These are phyloP conservation scores for Bombyx huttoni DNA, from an alignment of 2,888 invertebrate genomes.

Conservation along the genomic window DNA sequence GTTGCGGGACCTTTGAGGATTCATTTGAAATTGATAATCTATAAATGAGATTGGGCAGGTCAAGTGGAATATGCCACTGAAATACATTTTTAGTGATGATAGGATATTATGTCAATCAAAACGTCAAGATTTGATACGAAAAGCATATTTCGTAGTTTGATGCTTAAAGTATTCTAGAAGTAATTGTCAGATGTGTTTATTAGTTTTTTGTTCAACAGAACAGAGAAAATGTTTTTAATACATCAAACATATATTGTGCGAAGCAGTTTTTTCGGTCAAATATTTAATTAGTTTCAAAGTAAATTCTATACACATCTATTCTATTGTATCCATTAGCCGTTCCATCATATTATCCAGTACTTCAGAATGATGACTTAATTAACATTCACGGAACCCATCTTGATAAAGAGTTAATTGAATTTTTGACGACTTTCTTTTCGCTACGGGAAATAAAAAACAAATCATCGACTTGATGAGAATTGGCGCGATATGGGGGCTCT, in stretches of 20 bases:
- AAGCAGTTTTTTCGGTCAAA: too few species aligned
- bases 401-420: conserved; percentile 42
- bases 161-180: conserved; percentile 29
- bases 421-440: conserved; percentile 39
- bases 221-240: too few species aligned
- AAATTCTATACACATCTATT: not conserved
- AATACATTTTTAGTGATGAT: conserved; percentile 34
- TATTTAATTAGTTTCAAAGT: not conserved
- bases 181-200: conserved; percentile 12
- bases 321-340: conserved; percentile 7
- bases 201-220: not conserved
- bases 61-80: conserved; percentile 68
- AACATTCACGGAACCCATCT: conserved; percentile 24
- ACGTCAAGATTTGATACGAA: not conserved
- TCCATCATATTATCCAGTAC: conserved; percentile 24
- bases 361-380: conserved; percentile 29
- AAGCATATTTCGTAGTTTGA: not conserved
- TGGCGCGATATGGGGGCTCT: conserved; percentile 1
- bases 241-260: too few species aligned
- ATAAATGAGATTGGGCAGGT: conserved; percentile 41
- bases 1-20: conserved; percentile 63
- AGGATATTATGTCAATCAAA: conserved; percentile 31
- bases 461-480: conserved; percentile 12
- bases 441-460: conserved; percentile 20
- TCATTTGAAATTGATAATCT: conserved; percentile 69